Evolutionary conservation across 2,113 vertebrate genomes (phyloP).

Genomic region (Todiramphus saurophagus): DNA sequence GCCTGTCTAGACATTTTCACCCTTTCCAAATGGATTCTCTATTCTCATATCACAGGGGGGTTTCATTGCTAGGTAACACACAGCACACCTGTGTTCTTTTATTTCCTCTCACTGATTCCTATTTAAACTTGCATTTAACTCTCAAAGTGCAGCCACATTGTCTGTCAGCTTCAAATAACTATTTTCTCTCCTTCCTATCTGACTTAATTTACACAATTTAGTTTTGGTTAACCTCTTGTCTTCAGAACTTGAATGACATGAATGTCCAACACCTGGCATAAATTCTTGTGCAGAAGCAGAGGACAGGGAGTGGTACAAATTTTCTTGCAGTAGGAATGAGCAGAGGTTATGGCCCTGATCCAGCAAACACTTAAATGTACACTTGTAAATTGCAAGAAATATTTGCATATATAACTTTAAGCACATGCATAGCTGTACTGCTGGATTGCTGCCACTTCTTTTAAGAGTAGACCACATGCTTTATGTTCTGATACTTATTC

Average conservation of each 20-base stretch:
- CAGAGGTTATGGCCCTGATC: not conserved
- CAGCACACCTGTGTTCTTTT: slow-evolving; percentile 18
- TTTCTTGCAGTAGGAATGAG: not conserved
- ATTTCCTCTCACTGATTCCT: not conserved
- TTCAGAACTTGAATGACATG: slow-evolving; percentile 23
- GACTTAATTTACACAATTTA: slow-evolving; percentile 32
- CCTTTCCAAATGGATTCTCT: slow-evolving; percentile 2
- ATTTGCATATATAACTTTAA: not conserved
- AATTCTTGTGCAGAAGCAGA: not conserved
- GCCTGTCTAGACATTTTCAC: not conserved
- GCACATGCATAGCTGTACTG: not conserved
- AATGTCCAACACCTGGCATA: not conserved
- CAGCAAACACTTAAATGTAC: not conserved
- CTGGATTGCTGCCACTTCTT: not conserved
- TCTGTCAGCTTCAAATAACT: slow-evolving; percentile 8
- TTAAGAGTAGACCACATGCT: not conserved
- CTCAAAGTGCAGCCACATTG: not conserved
- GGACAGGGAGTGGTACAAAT: not conserved
- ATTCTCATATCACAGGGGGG: not conserved
- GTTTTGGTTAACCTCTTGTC: not conserved
- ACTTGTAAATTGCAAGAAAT: not conserved
- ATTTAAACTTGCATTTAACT: not conserved
- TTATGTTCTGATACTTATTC: not conserved
- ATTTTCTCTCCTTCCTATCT: slow-evolving; percentile 29
- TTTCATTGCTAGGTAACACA: slow-evolving; percentile 4